phyloP scores from a whole-genome alignment of 2,797 vertebrate species.

The Alfaro cultratus region DNA sequence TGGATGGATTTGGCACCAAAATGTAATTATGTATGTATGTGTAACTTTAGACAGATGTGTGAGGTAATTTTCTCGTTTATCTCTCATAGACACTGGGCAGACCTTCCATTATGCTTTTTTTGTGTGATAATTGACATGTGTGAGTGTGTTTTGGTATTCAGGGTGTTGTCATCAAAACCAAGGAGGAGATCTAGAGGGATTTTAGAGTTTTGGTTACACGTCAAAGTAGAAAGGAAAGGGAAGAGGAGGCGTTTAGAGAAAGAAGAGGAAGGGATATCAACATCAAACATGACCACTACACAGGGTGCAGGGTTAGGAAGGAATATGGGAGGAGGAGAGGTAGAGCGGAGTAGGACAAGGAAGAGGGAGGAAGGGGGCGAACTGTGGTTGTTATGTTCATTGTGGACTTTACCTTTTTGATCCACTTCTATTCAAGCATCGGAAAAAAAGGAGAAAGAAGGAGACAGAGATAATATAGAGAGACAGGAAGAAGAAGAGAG shows the following conservation, averaged over 20 bases:
- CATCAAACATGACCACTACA: conserved; percentile 91
- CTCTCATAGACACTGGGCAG: conserved; percentile 63
- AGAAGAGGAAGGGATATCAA: conserved; percentile 80
- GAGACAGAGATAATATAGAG: conserved; percentile 88
- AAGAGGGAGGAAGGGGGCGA: conserved; percentile 79
- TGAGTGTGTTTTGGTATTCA: conserved; percentile 65
- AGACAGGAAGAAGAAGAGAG: conserved; percentile 81
- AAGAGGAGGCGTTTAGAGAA: conserved; percentile 64
- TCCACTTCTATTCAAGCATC: conserved; percentile 99
- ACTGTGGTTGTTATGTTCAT: conserved; percentile 90
- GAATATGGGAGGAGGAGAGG: conserved; percentile 69
- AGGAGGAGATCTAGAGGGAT: conserved; percentile 82
- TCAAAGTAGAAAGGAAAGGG: conserved; percentile 66
- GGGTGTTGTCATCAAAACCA: conserved; percentile 78
- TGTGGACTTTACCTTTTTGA: conserved; percentile 98
- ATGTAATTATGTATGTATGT: conserved; percentile 41
- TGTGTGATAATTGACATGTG: conserved; percentile 30
- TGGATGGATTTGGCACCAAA: conserved; percentile 51
- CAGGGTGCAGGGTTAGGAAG: conserved; percentile 87
- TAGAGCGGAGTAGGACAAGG: conserved; percentile 66
- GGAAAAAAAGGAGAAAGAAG: conserved; percentile 90
- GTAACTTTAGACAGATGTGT: conserved; percentile 41
- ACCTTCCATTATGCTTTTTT: conserved; percentile 37
- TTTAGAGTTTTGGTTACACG: conserved; percentile 83
- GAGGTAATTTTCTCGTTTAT: conserved; percentile 67